Evolutionary conservation across 2,113 vertebrate genomes (phyloP), one percentile per base, ranked within the genome.

Genomic region (Siphamia tubifer): DNA sequence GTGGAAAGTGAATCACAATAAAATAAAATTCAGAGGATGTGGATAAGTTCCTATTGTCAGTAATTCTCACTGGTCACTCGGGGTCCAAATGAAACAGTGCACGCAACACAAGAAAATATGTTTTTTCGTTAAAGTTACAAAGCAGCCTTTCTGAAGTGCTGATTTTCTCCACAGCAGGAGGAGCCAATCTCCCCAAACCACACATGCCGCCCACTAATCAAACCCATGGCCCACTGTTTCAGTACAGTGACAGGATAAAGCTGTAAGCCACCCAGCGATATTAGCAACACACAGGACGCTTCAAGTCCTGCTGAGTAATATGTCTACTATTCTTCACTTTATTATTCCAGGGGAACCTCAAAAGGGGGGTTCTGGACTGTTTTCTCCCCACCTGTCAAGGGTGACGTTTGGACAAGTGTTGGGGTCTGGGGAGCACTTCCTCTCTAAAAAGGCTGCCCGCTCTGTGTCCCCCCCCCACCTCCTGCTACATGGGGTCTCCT

Each of bases 391-490:
- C 72, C 70, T 84, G 82, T 77, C 62, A 58, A 16, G 45, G 77
- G 63, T 80, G 81, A 83, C 72, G 66, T 88, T 81, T 80, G 35
- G 81, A 83, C 63, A 79, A 81, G 67, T 77, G 80, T 83, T 80
- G 0, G n/a, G 64, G 78, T 83, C 71, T 47, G 55, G 57, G 71
- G 63, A 81, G 67, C 72, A 70, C 68, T 83, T 77, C 65, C 76
- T 87, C 63, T 80, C 39, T 16, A 10, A 51, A 38, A 74, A 47
- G 62, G 63, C 39, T 55, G 24, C 54, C 72, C 51, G 17, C 63
- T 58, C 65, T 25, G 27, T 16, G 43, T 10, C 47, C 1, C 3
- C 15, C 15, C 45, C 30, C 16, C 27, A 23, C 42, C 58, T 10
- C 9, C 68, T 15, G 65, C 58, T 80, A 79, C 82, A 84, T 83